Percentiles rank a stretch among this genome's conserved stretches.
These are phyloP conservation scores for Dendrolimus punctatus DNA, from an alignment of 1,140 invertebrate genomes.

Conservation along the genomic window DNA sequence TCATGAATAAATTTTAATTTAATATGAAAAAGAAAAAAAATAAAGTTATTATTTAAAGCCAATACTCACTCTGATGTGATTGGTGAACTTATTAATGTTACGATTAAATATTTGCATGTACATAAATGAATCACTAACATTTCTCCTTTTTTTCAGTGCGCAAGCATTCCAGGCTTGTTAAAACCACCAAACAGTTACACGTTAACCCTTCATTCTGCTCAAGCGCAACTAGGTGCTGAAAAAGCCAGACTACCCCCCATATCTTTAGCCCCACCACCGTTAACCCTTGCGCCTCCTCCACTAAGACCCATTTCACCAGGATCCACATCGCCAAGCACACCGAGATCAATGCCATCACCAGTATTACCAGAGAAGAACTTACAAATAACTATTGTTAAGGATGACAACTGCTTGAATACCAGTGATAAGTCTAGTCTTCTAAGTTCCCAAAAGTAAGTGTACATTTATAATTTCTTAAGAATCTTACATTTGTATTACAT, in stretches of 20 bases:
- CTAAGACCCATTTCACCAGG: slow-evolving; percentile 34
- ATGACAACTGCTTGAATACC: slow-evolving; percentile 56
- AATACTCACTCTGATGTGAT: no score
- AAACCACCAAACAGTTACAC: slow-evolving; percentile 74
- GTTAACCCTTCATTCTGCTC: slow-evolving; percentile 59
- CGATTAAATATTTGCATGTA: no score
- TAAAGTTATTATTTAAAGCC: no score
- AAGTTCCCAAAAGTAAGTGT: slow-evolving; percentile 62
- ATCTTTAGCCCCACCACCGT: slow-evolving; percentile 43
- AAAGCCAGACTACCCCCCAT: slow-evolving; percentile 59
- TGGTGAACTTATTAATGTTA: no score
- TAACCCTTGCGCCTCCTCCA: slow-evolving; percentile 47
- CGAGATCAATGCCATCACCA: slow-evolving; percentile 51
- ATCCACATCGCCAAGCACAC: slow-evolving; percentile 40
- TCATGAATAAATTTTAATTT: no score
- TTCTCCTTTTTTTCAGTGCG: slow-evolving; percentile 45
- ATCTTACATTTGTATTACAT: no score
- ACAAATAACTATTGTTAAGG: slow-evolving; percentile 57
- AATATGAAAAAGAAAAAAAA: no score
- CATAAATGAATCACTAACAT: no score
- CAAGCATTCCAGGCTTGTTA: slow-evolving; percentile 72
- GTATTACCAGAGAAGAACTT: slow-evolving; percentile 62
- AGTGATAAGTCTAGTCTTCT: slow-evolving; percentile 65
- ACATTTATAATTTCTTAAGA: not conserved
- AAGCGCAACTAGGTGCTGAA: slow-evolving; percentile 55